phyloP scores from a whole-genome alignment of 2,888 invertebrate genomes.

The Nyleta sp. region DNA sequence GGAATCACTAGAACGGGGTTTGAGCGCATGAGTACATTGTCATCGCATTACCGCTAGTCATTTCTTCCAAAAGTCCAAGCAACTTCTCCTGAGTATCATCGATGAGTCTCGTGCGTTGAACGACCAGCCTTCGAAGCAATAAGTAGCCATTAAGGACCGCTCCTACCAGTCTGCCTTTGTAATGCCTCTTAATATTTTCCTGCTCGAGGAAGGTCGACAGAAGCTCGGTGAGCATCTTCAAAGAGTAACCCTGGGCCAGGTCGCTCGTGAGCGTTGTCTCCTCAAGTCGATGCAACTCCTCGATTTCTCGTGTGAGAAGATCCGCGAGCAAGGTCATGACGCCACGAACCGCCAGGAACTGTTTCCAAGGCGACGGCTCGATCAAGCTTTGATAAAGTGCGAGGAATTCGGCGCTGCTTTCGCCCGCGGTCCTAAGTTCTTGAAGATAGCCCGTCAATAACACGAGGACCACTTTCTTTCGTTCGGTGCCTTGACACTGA shows the following conservation, averaged over 20 bases:
- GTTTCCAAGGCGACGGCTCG: conserved; percentile 95
- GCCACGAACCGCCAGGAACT: conserved; percentile 94
- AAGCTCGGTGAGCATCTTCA: conserved; percentile 95
- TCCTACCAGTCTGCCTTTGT: conserved; percentile 94
- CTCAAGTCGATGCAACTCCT: conserved; percentile 93
- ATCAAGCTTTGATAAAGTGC: conserved; percentile 93
- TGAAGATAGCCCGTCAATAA: conserved; percentile 94
- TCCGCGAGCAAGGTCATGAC: conserved; percentile 93
- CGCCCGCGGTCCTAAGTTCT: conserved; percentile 93
- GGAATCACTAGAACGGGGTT: no score
- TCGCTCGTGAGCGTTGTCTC: conserved; percentile 97
- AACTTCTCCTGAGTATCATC: conserved; percentile 98
- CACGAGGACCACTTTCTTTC: conserved; percentile 91
- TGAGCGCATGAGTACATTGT: no score
- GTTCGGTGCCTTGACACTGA: conserved; percentile 87
- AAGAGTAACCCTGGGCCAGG: conserved; percentile 95
- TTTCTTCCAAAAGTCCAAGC: conserved; percentile 95
- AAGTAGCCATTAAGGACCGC: conserved; percentile 97
- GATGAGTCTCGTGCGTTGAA: conserved; percentile 96
- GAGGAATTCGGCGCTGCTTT: conserved; percentile 96
- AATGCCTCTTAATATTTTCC: conserved; percentile 92
- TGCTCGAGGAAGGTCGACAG: conserved; percentile 95
- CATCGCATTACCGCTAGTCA: conserved; percentile 94
- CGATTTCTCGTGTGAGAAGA: conserved; percentile 94
- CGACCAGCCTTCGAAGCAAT: conserved; percentile 93